Evolutionary conservation across 2,888 invertebrate species (phyloP).

Genomic region (Erynnis tages): DNA sequence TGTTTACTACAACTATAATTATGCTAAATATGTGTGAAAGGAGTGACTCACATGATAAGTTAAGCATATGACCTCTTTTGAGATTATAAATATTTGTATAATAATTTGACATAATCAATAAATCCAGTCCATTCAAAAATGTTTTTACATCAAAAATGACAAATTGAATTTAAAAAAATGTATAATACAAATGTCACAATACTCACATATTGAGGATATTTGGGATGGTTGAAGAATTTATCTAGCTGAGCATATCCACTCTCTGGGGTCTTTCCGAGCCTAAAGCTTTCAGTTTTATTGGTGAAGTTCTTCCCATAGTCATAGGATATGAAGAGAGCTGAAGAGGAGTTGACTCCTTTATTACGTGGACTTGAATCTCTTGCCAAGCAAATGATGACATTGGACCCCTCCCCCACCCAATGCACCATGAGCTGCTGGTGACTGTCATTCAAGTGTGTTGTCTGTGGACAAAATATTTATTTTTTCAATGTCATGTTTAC

Average conservation of each 20-base stretch:
- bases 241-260: constrained; percentile 87
- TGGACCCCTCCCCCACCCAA: constrained; percentile 94
- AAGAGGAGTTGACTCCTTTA: constrained; percentile 83
- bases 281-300: constrained; percentile 87
- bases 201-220: constrained; percentile 90
- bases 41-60: not conserved
- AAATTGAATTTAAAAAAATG: no score
- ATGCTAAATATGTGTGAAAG: not conserved
- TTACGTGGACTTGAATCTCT: constrained; percentile 84
- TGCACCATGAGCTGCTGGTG: constrained; percentile 95
- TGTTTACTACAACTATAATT: constrained; percentile 14
- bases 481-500: no score
- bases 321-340: constrained; percentile 91
- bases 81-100: not conserved
- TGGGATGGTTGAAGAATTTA: constrained; percentile 92
- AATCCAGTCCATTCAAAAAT: no score
- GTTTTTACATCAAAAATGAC: no score
- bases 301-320: constrained; percentile 91
- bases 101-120: not conserved
- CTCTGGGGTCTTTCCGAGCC: constrained; percentile 71
- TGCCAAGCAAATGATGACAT: constrained; percentile 93
- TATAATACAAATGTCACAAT: no score
- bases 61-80: not conserved
- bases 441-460: constrained; percentile 89
- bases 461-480: constrained; percentile 73